Base-by-base conservation (phyloP, 2,888 invertebrate species). In the Reticulitermes lucifugus region DNA sequence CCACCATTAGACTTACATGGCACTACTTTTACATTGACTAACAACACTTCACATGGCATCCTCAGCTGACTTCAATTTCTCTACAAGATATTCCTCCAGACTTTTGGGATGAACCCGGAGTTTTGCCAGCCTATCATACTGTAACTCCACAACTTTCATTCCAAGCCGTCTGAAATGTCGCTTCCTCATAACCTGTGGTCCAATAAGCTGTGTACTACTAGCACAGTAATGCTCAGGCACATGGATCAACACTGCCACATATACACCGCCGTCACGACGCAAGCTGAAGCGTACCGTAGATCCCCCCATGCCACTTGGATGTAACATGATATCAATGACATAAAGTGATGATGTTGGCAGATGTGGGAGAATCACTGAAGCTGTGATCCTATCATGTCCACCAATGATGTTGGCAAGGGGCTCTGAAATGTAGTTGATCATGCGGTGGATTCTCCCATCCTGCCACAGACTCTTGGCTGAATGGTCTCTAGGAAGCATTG, bases 211-310 rank as follows among this genome's bases (percentile, higher is more conserved):
- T 77, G 91, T 90, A 73, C 92, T 92, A 86, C 93, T 92, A 73
- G 92, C 91, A 89, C 94, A 94, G 89, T 93, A 95, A 89, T 95
- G 93, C 87, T 95, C 94, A 1, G 95, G 94, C 84, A 94, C 90
- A 89, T 94, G 92, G 85, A 95, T 92, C 83, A 95, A 89, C 65
- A 95, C 88, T 0, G 93, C 95, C 75, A 92, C 91, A 88, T 91
- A 92, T 83, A 91, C 89, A 89, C 93, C 92, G 83, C 89, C 91
- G 51, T 89, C 89, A 10, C 89, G 89, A 79, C 91, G 90, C 12
- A 91, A 89, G 88, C 92, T 92, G 90, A 92, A 92, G 86, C 92
- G 92, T 82, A 91, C 91, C 60, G 91, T 91, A 21, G 87, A 87
- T 2, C 85, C 80, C 25, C 85, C 86, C 41, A 92, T 88, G 2